Percentiles rank a stretch among this genome's conserved stretches.
These are phyloP conservation scores for Pseudochromis fuscus DNA, from an alignment of 2,797 vertebrate species.

Conservation along the genomic window DNA sequence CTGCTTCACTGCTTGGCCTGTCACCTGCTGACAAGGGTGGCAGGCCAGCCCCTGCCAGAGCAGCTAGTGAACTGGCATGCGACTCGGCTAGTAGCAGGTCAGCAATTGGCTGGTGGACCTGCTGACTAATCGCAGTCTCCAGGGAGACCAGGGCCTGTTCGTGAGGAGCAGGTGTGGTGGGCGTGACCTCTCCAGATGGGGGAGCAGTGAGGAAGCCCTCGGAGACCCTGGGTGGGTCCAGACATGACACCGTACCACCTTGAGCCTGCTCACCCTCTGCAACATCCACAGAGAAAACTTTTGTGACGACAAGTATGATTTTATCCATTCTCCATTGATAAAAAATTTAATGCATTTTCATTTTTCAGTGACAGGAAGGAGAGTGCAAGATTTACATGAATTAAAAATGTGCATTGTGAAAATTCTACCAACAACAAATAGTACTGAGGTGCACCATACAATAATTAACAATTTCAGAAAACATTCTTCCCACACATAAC, in stretches of 20 bases:
- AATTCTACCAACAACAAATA: too few relatives aligned
- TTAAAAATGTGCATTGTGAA: too few relatives aligned
- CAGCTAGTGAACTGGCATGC: constrained; percentile 83
- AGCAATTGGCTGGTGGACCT: constrained; percentile 89
- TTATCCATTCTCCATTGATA: not conserved
- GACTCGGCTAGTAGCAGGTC: constrained; percentile 88
- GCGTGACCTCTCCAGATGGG: constrained; percentile 90
- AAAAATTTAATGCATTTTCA: too few relatives aligned
- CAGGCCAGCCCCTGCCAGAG: constrained; percentile 83
- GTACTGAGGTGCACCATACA: not conserved
- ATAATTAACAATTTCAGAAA: not conserved
- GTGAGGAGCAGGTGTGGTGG: constrained; percentile 87
- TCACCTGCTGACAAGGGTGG: constrained; percentile 87
- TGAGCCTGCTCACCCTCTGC: constrained; percentile 85
- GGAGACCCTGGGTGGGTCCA: constrained; percentile 86
- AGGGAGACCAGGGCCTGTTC: constrained; percentile 89
- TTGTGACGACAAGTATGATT: not conserved
- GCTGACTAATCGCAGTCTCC: constrained; percentile 89
- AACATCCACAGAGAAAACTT: constrained; percentile 59
- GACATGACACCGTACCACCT: constrained; percentile 80
- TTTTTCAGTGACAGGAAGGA: not conserved
- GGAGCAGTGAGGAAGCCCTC: constrained; percentile 91
- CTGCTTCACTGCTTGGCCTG: constrained; percentile 88
- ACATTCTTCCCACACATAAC: not conserved
- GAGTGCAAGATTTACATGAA: not conserved